A percentile compares a stretch with the other conserved stretches of the same genome.
Evolutionary conservation across 2,113 vertebrate species (phyloP).

Genomic region (Brachirus orientalis): DNA sequence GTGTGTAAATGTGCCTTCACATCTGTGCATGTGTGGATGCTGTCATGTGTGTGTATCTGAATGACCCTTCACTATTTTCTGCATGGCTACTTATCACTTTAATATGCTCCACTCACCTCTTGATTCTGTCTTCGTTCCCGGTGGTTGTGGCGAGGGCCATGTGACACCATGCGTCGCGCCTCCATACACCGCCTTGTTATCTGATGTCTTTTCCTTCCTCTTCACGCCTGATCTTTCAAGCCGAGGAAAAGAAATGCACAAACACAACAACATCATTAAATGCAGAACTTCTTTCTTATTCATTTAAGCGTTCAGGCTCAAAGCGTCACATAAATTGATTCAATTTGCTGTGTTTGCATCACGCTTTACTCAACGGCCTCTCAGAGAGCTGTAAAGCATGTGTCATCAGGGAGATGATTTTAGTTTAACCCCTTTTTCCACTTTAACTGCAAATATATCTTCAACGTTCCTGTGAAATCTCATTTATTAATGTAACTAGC

Average conservation of each 20-base stretch:
- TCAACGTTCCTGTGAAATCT: constrained; percentile 51
- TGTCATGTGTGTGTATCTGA: constrained; percentile 9
- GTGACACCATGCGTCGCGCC: constrained; percentile 1
- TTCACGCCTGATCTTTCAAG: constrained; percentile 53
- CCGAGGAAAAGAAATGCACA: constrained; percentile 43
- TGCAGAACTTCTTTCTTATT: constrained; percentile 67
- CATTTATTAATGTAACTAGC: constrained; percentile 70
- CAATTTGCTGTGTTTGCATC: constrained; percentile 78
- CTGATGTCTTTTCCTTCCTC: constrained; percentile 61
- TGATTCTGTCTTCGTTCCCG: constrained; percentile 53
- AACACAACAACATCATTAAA: constrained; percentile 76
- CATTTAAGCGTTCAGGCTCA: constrained; percentile 57
- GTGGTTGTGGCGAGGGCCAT: constrained; percentile 7
- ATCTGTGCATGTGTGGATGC: constrained; percentile 11
- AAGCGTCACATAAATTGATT: constrained; percentile 79
- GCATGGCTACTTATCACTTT: constrained; percentile 63
- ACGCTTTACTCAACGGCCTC: constrained; percentile 66
- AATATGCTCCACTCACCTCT: constrained; percentile 60
- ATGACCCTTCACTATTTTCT: constrained; percentile 26
- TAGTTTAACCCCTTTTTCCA: constrained; percentile 24
- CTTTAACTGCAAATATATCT: constrained; percentile 37
- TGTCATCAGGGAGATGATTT: constrained; percentile 48
- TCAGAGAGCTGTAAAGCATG: constrained; percentile 65
- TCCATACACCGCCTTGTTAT: constrained; percentile 39
- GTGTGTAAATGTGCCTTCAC: not conserved